These are phyloP conservation scores for Fregata magnificens DNA, from an alignment of 2,113 vertebrate species.

Conservation along the genomic window DNA sequence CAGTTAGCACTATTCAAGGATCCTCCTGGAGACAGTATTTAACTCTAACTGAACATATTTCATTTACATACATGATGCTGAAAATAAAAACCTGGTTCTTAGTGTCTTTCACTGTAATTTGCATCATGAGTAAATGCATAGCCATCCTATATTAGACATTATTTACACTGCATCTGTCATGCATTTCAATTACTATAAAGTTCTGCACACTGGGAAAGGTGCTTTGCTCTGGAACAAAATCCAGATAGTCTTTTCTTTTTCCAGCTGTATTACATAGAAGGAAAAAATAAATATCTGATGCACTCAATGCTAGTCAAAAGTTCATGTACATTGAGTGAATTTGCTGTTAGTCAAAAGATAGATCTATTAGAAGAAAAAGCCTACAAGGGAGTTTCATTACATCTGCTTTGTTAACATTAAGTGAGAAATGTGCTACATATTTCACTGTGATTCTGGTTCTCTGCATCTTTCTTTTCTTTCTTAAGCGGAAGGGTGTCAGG, in stretches of 20 bases:
- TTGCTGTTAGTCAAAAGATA: slow-evolving; percentile 8
- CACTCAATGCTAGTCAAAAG: slow-evolving; percentile 7
- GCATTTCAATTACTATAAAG: slow-evolving; percentile 18
- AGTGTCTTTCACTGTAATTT: neutral
- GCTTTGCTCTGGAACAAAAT: neutral
- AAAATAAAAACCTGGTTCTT: neutral
- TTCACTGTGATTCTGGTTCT: neutral
- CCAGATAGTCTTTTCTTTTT: neutral
- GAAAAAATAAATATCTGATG: slow-evolving; percentile 20
- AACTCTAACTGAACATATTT: neutral
- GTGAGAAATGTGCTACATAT: neutral
- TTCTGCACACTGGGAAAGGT: neutral
- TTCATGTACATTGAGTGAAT: slow-evolving; percentile 10
- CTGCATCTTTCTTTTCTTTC: neutral
- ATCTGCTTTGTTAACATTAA: neutral
- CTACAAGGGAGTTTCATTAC: neutral
- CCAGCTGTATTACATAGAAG: neutral
- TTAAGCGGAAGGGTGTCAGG: neutral
- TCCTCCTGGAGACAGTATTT: neutral
- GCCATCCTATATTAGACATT: neutral
- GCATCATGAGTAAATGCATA: neutral
- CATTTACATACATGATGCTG: neutral
- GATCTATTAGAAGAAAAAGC: neutral
- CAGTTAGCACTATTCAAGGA: neutral
- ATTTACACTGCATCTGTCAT: slow-evolving; percentile 29